Percentiles rank a stretch among this genome's conserved stretches.
These are phyloP conservation scores for Isaurus tuberculatus DNA, from an alignment of 92 coral and sea anemone genomes.

Conservation along the genomic window DNA sequence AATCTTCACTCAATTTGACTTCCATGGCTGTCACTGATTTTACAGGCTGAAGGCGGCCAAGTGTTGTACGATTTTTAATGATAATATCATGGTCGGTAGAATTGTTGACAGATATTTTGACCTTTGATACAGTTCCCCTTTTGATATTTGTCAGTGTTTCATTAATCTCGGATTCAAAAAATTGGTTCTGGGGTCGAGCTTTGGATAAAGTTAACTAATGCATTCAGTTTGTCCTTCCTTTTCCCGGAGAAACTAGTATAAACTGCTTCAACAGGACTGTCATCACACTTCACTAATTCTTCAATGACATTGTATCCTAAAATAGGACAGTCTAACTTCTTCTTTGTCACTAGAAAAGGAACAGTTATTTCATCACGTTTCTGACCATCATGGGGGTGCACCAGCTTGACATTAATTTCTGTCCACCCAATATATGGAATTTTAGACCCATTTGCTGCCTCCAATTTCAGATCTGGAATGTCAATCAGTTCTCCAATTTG, in stretches of 20 bases:
- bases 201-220: constrained; percentile 55
- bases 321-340: constrained; percentile 49
- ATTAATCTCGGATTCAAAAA: constrained; percentile 20
- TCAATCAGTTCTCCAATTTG: constrained; percentile 51
- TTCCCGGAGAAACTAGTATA: constrained; percentile 49
- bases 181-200: constrained; percentile 46
- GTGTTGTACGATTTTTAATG: too few relatives aligned
- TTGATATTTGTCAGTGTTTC: constrained; percentile 43
- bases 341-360: constrained; percentile 53
- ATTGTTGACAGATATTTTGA: constrained; percentile 41
- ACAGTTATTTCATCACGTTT: constrained; percentile 54
- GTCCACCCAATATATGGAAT: constrained; percentile 64
- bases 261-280: constrained; percentile 43
- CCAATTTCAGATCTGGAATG: constrained; percentile 55
- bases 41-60: constrained; percentile 37
- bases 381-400: constrained; percentile 31
- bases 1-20: constrained; percentile 34
- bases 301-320: too few relatives aligned
- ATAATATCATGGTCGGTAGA: constrained; percentile 49
- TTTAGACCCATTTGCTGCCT: constrained; percentile 61
- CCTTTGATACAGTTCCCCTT: constrained; percentile 33
- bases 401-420: constrained; percentile 50
- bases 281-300: constrained; percentile 29
- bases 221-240: constrained; percentile 51
- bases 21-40: constrained; percentile 47